These are phyloP conservation scores for Thysanoteuthis rhombus DNA, from an alignment of 2,888 invertebrate species.

Conservation along the genomic window DNA sequence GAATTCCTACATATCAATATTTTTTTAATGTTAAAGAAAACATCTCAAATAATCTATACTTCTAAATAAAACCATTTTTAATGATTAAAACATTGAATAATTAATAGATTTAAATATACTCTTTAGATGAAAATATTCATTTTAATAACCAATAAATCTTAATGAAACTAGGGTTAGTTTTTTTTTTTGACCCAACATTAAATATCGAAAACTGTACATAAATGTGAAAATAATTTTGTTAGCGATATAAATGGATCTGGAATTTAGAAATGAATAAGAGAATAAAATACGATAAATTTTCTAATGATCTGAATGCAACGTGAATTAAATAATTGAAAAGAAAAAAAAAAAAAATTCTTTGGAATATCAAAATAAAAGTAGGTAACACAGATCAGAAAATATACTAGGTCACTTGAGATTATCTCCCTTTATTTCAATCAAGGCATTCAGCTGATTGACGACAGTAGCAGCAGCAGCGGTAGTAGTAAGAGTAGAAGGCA, in stretches of 20 bases:
- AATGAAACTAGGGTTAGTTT: too few species aligned
- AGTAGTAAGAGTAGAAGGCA: neutral
- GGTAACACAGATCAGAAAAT: neutral
- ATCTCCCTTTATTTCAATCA: neutral
- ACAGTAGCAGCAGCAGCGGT: neutral
- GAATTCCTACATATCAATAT: too few species aligned
- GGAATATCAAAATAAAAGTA: neutral
- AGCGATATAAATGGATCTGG: neutral
- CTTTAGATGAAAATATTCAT: too few species aligned
- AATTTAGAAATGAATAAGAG: neutral
- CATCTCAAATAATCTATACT: too few species aligned
- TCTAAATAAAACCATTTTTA: too few species aligned
- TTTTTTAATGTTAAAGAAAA: too few species aligned
- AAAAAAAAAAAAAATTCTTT: neutral
- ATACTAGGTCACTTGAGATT: neutral
- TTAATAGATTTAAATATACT: too few species aligned
- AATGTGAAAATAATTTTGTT: neutral
- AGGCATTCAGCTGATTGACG: neutral
- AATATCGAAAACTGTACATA: too few species aligned
- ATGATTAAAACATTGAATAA: too few species aligned
- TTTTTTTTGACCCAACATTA: too few species aligned
- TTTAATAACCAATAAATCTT: too few species aligned
- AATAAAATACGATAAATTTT: neutral
- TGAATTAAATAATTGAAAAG: too few species aligned
- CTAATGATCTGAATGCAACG: neutral